Evolutionary conservation across 1,140 invertebrate genomes (phyloP).

Genomic region (Caerostris extrusa): DNA sequence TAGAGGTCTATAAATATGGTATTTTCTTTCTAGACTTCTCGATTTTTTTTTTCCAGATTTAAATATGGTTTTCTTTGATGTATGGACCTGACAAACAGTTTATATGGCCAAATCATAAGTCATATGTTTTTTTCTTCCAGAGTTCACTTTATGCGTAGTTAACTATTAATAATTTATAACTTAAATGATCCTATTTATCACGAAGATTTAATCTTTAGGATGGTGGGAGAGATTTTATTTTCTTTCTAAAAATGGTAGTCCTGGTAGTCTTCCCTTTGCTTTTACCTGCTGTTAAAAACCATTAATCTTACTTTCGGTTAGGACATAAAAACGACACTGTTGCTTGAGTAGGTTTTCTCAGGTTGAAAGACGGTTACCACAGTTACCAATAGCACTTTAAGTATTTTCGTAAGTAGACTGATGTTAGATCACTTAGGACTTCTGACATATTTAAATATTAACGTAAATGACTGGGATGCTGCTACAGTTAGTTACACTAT

Average conservation of each 20-base stretch:
- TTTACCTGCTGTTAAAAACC: not conserved
- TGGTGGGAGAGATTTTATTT: not conserved
- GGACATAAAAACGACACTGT: not conserved
- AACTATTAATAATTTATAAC: slow-evolving; percentile 44
- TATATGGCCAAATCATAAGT: not conserved
- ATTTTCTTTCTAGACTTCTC: not conserved
- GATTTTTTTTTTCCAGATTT: not conserved
- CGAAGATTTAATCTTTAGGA: not conserved
- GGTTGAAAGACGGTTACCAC: not conserved
- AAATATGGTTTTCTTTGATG: not conserved
- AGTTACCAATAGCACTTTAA: not conserved
- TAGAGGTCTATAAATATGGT: too few species aligned
- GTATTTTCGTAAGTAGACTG: not conserved
- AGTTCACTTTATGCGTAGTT: not conserved
- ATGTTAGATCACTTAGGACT: not conserved
- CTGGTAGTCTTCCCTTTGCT: not conserved
- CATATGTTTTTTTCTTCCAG: not conserved
- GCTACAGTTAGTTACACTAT: not conserved
- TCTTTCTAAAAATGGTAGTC: not conserved
- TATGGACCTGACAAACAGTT: slow-evolving; percentile 13
- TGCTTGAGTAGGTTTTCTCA: not conserved
- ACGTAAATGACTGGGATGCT: not conserved
- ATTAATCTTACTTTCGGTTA: not conserved
- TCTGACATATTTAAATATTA: slow-evolving; percentile 6
- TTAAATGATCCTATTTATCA: slow-evolving; percentile 43